Evolutionary conservation across 2,113 vertebrate species (phyloP), one percentile per base, ranked within the genome.

Genomic region (Paramisgurnus dabryanus): DNA sequence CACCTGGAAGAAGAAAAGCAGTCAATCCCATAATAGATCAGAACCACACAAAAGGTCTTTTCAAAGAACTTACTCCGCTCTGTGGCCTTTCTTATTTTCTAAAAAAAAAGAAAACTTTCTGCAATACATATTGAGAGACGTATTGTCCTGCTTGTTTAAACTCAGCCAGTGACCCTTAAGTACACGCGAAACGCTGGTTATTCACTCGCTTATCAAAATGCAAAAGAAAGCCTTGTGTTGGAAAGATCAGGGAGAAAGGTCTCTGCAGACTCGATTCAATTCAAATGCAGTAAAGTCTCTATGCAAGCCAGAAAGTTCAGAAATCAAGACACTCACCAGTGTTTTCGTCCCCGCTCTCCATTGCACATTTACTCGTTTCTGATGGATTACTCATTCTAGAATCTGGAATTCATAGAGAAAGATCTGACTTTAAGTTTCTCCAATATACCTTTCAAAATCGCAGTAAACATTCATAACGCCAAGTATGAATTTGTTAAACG

Each of bases 331-430:
- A 89, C 93, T 93, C 92, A 99, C 98, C 97, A 91, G 95, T 94
- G 91, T 89, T 95, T 89, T 93, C 91, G 89, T 97, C 95, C 85
- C 93, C 95, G 85, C 94, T 96, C 90, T 98, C 98, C 95, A 98
- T 93, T 88, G 95, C 93, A 88, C 95, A 92, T 96, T 98, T 98
- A 95, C 93, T 95, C 88, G 91, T 93, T 95, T 98, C 95, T 94
- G 97, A 95, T 91, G 95, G 95, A 96, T 95, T 97, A 93, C 94
- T 99, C 96, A 99, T 97, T 98, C 94, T 98, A 89, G 95, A 95
- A 94, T 99, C 98, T 99, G 91, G 82, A 94, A 91, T 64, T 88
- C 92, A 85, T 43, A 88, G 82, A 90, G 80, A 86, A 80, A 87
- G 80, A 77, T 50, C 63, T 75, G 5, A 81, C 43, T 61, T 8